A percentile compares a stretch with the other conserved stretches of the same genome.
These are phyloP conservation scores for Acleris sparsana DNA, from an alignment of 2,888 invertebrate species.

Conservation along the genomic window DNA sequence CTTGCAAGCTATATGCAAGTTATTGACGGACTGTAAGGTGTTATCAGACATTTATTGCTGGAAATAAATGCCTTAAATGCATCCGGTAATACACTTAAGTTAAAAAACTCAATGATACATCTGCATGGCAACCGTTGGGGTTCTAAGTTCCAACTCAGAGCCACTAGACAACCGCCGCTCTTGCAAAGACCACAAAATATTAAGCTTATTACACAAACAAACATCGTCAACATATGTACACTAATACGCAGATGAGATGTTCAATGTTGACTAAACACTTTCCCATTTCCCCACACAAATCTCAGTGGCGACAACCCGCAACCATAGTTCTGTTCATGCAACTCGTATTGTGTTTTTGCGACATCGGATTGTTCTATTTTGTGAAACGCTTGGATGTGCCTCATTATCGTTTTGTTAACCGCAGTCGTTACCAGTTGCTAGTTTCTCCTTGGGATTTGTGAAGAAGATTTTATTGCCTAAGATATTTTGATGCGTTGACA, in stretches of 20 bases:
- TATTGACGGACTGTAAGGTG: too few relatives aligned
- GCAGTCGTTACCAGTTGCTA: slow-evolving; percentile 13
- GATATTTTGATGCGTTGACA: neutral
- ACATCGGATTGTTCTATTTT: slow-evolving; percentile 30
- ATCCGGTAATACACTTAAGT: too few relatives aligned
- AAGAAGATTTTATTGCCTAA: slow-evolving; percentile 9
- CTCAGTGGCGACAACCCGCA: slow-evolving; percentile 15
- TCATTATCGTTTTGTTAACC: slow-evolving; percentile 30
- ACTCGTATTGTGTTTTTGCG: slow-evolving; percentile 32
- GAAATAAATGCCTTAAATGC: too few relatives aligned
- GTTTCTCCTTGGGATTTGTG: slow-evolving; percentile 11
- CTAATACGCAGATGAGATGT: slow-evolving; percentile 2
- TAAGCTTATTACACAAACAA: too few relatives aligned
- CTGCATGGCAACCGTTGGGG: too few relatives aligned
- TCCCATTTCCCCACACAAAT: slow-evolving; percentile 28
- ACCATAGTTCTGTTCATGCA: slow-evolving; percentile 19
- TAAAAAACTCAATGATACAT: too few relatives aligned
- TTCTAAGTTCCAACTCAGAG: too few relatives aligned
- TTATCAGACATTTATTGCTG: too few relatives aligned
- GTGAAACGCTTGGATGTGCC: slow-evolving; percentile 18
- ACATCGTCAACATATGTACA: neutral
- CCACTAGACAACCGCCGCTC: too few relatives aligned
- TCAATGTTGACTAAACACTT: slow-evolving; percentile 7
- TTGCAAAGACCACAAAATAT: too few relatives aligned
- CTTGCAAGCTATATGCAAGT: too few relatives aligned